Percentiles rank a stretch among this genome's conserved stretches.
phyloP scores from a whole-genome alignment of 2,797 vertebrate genomes.

The Nannoperca obscura region DNA sequence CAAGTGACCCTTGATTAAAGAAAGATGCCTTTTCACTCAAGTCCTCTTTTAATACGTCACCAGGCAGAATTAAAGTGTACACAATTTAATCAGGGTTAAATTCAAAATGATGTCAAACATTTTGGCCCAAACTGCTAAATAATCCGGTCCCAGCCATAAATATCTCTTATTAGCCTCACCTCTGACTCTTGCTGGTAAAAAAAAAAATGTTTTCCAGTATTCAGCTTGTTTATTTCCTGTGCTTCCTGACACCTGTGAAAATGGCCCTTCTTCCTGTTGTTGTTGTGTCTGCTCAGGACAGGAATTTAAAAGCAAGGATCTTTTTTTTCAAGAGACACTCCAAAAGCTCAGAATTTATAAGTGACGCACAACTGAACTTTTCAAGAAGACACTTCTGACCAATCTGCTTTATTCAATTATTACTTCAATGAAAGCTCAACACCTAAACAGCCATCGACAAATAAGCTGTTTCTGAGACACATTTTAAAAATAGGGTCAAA shows the following conservation, averaged over 20 bases:
- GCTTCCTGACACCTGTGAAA: conserved; percentile 98
- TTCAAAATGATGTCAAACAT: conserved; percentile 14
- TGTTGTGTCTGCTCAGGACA: conserved; percentile 94
- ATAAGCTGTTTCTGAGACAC: background rate
- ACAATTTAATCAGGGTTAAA: background rate
- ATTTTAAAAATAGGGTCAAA: background rate
- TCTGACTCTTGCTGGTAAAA: conserved; percentile 73
- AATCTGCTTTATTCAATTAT: conserved; percentile 31
- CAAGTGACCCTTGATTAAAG: background rate
- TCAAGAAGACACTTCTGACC: conserved; percentile 51
- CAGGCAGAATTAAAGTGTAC: background rate
- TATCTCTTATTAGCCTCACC: conserved; percentile 82
- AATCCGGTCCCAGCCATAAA: conserved; percentile 71
- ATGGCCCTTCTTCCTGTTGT: conserved; percentile 97
- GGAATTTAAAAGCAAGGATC: conserved; percentile 88
- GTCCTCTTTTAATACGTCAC: background rate
- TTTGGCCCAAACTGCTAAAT: conserved; percentile 50
- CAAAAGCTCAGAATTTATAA: conserved; percentile 82
- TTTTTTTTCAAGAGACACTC: conserved; percentile 78
- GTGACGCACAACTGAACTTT: conserved; percentile 66
- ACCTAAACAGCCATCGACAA: background rate
- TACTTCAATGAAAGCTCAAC: conserved; percentile 38
- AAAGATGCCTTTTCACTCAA: background rate
- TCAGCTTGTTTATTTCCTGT: conserved; percentile 89
- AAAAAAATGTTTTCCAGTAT: conserved; percentile 85